Conservation (phyloP, 2,113 vertebrate genomes). For the Phocoena sinus region DNA sequence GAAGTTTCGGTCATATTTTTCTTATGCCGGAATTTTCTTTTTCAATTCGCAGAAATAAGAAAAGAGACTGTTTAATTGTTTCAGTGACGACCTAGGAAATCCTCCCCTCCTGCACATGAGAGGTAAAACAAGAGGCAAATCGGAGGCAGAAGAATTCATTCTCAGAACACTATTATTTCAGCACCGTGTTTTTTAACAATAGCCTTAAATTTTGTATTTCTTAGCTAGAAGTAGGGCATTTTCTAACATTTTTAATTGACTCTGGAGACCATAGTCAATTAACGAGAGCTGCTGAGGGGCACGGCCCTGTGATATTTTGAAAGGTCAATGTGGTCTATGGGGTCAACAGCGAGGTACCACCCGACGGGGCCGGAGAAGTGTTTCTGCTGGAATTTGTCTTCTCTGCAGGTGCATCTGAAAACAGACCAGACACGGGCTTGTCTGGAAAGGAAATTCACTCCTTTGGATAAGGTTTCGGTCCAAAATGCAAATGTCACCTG, state of each 20-base stretch:
- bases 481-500: neutral
- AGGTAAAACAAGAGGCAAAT: neutral
- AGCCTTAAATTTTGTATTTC: neutral
- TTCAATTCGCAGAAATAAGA: constrained; percentile 28
- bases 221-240: neutral
- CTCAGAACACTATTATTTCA: neutral
- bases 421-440: neutral
- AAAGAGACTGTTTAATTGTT: neutral
- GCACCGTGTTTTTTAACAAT: neutral
- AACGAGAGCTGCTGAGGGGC: neutral
- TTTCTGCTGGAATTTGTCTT: neutral
- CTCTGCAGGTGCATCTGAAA: neutral
- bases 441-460: too few species aligned
- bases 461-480: neutral
- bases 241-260: neutral
- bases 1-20: constrained; percentile 38
- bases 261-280: neutral
- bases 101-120: neutral
- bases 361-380: neutral
- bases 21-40: neutral
- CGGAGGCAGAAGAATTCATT: neutral
- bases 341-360: neutral
- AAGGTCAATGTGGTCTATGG: neutral
- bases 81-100: neutral
- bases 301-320: neutral